Percentiles rank a stretch among this genome's conserved stretches.
Evolutionary conservation across 2,113 vertebrate genomes (phyloP).

Genomic region (Probosciger aterrimus): DNA sequence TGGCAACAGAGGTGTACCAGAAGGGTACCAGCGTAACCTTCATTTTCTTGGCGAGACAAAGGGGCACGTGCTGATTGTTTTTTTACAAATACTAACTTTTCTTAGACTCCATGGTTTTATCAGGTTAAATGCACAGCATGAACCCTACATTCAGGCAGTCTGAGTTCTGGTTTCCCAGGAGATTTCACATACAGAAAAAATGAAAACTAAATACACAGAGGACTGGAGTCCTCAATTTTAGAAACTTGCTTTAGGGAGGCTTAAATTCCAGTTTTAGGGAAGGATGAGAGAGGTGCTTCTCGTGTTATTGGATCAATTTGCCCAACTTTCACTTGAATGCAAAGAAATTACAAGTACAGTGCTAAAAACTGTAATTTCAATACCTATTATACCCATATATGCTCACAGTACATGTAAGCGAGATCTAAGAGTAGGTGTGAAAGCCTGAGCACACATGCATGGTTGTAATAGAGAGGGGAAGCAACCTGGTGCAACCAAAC

Average conservation of each 20-base stretch:
- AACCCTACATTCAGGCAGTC: background rate
- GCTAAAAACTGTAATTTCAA: background rate
- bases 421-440: background rate
- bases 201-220: background rate
- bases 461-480: background rate
- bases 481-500: background rate
- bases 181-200: background rate
- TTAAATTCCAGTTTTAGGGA: background rate
- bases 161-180: background rate
- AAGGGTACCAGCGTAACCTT: background rate
- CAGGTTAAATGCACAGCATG: background rate
- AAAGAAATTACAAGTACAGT: background rate
- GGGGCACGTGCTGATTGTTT: background rate
- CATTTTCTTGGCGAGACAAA: background rate
- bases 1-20: background rate
- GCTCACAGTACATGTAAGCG: background rate
- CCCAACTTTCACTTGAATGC: background rate
- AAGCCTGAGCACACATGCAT: fast-evolving
- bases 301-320: background rate
- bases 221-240: background rate
- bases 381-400: background rate
- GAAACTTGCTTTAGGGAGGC: background rate
- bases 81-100: background rate
- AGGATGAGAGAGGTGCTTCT: background rate
- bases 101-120: background rate